These are phyloP conservation scores for Mormoops blainvillei DNA, from an alignment of 2,113 vertebrate genomes.

Conservation along the genomic window DNA sequence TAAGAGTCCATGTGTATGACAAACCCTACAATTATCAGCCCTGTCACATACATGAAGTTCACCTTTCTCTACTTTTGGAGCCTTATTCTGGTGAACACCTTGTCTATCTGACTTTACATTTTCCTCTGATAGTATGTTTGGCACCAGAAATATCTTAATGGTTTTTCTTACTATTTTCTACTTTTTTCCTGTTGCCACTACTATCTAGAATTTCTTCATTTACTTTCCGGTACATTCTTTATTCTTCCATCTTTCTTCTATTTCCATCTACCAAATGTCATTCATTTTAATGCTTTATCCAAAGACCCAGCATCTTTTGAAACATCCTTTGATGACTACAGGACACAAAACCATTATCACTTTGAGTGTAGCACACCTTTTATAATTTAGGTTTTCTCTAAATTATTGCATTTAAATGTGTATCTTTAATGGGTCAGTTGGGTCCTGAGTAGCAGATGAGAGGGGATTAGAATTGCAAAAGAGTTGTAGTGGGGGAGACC, in stretches of 20 bases:
- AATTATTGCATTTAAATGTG: background rate
- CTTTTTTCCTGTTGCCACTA: background rate
- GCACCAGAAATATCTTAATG: background rate
- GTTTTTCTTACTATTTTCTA: background rate
- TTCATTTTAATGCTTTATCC: background rate
- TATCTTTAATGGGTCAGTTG: background rate
- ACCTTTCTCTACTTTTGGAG: background rate
- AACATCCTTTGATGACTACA: background rate
- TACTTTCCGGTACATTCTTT: background rate
- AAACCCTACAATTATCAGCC: background rate
- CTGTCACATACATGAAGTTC: background rate
- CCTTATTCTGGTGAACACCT: background rate
- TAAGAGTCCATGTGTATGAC: background rate
- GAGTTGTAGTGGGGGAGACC: background rate
- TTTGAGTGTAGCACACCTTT: background rate
- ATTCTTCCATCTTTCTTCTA: background rate
- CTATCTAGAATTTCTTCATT: background rate
- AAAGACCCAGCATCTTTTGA: background rate
- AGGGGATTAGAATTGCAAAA: background rate
- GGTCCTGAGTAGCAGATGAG: background rate
- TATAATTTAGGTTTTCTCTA: background rate
- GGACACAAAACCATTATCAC: background rate
- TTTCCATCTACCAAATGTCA: background rate
- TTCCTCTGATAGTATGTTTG: background rate
- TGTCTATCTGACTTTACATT: background rate